phyloP scores from a whole-genome alignment of 1,140 invertebrate species.

The Thaumetopoea pityocampa region DNA sequence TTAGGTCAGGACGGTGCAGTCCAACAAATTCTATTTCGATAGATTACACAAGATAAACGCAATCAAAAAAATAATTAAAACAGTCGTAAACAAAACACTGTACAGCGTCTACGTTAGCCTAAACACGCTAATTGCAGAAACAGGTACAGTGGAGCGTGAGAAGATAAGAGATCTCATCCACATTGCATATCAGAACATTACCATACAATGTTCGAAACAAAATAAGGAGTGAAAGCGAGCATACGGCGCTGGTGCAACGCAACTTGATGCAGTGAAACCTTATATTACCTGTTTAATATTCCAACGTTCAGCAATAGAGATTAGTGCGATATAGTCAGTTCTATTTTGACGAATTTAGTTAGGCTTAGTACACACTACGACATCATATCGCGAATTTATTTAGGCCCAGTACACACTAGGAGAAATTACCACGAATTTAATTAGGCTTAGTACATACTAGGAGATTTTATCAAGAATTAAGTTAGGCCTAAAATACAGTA shows the following conservation, averaged over 20 bases:
- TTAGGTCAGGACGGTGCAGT: too few species aligned
- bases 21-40: too few species aligned
- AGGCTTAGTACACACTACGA: too few species aligned
- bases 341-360: too few species aligned
- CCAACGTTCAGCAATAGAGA: slow-evolving; percentile 20
- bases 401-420: too few species aligned
- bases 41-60: slow-evolving; percentile 8
- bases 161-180: slow-evolving; percentile 21
- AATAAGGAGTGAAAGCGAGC: slow-evolving; percentile 26
- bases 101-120: slow-evolving; percentile 13
- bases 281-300: slow-evolving; percentile 16
- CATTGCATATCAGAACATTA: slow-evolving; percentile 22
- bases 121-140: slow-evolving; percentile 21
- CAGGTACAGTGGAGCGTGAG: slow-evolving; percentile 24
- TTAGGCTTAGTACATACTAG: too few species aligned
- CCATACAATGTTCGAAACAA: slow-evolving; percentile 23
- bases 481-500: too few species aligned
- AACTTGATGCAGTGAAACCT: slow-evolving; percentile 6
- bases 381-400: too few species aligned
- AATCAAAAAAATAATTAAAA: slow-evolving; percentile 18
- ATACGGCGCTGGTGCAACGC: slow-evolving; percentile 1
- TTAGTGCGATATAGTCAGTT: slow-evolving; percentile 11
- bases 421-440: too few species aligned
- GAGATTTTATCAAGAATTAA: too few species aligned
- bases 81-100: slow-evolving; percentile 17